These are phyloP conservation scores for Cordilura impudica DNA, from an alignment of 2,888 invertebrate species.

Conservation along the genomic window DNA sequence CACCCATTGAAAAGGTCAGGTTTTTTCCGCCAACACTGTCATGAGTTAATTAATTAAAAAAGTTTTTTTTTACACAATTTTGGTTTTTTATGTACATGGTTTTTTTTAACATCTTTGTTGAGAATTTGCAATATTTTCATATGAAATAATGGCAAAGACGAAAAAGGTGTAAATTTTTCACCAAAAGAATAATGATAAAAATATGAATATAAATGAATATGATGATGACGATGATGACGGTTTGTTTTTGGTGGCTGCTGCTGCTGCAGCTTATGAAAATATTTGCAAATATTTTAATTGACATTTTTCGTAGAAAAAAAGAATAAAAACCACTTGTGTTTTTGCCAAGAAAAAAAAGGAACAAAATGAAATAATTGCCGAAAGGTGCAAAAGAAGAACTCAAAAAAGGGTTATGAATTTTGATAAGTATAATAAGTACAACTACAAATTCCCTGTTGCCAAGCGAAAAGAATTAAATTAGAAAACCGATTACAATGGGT, in stretches of 20 bases:
- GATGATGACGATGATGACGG: slow-evolving; percentile 1
- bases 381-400: slow-evolving; percentile 2
- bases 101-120: too few species aligned
- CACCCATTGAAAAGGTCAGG: too few species aligned
- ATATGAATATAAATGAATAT: slow-evolving; percentile 41
- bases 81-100: too few species aligned
- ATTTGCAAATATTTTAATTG: slow-evolving; percentile 75
- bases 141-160: slow-evolving; percentile 23
- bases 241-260: slow-evolving; percentile 44
- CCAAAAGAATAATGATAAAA: slow-evolving; percentile 24
- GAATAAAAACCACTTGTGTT: neutral
- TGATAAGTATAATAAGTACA: too few species aligned
- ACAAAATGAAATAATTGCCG: neutral
- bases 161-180: slow-evolving; percentile 36
- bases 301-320: slow-evolving; percentile 67
- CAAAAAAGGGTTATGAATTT: neutral
- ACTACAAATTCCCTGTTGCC: too few species aligned
- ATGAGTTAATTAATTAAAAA: too few species aligned
- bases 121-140: too few species aligned
- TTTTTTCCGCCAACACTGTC: too few species aligned
- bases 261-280: slow-evolving; percentile 68
- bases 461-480: too few species aligned
- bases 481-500: too few species aligned
- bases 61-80: too few species aligned
- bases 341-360: neutral